Evolutionary conservation across 2,888 invertebrate species (phyloP).

Genomic region (Dioctria linearis): DNA sequence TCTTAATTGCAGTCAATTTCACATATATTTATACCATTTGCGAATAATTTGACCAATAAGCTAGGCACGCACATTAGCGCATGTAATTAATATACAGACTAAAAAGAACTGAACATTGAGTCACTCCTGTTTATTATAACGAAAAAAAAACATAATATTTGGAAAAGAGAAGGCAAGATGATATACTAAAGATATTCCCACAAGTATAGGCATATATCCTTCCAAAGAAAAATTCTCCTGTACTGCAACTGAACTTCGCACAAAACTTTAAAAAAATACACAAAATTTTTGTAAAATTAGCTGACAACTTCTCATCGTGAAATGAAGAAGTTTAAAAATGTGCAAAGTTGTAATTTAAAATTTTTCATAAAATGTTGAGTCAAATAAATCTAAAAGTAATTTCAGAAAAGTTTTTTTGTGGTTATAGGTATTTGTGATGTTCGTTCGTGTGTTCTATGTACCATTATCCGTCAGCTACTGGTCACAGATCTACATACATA

Average conservation of each 20-base stretch:
- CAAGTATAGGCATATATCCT: not conserved
- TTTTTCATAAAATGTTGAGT: not conserved
- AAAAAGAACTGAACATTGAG: too few relatives aligned
- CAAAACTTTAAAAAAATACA: not conserved
- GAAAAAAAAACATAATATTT: not conserved
- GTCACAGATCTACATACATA: not conserved
- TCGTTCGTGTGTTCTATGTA: not conserved
- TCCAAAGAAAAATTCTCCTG: not conserved
- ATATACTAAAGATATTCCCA: not conserved
- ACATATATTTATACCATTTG: too few relatives aligned
- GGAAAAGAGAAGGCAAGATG: not conserved
- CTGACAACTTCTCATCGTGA: not conserved
- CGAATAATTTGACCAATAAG: too few relatives aligned
- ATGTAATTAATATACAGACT: too few relatives aligned
- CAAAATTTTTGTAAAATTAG: not conserved
- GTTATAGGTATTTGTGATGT: slow-evolving; percentile 23
- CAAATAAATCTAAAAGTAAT: slow-evolving; percentile 42
- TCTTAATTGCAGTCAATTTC: too few relatives aligned
- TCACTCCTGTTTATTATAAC: too few relatives aligned
- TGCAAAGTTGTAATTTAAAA: slow-evolving; percentile 1
- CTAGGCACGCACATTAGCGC: too few relatives aligned
- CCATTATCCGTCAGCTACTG: not conserved
- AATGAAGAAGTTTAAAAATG: not conserved
- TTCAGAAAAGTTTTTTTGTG: slow-evolving; percentile 27
- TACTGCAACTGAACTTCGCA: not conserved